Base-by-base conservation (phyloP, 2,888 invertebrate species). In the Endomychus coccineus region DNA sequence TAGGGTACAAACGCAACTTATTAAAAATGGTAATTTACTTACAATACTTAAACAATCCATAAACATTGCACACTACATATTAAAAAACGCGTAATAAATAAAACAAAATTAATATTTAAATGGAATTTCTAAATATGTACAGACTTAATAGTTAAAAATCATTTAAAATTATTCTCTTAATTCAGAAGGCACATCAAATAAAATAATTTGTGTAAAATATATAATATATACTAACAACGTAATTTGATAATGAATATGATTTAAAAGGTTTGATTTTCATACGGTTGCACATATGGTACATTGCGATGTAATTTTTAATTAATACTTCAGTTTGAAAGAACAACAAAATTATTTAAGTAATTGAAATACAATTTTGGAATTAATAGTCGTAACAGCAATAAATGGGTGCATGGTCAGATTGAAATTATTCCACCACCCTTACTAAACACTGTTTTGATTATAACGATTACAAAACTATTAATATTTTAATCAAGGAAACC, bases 11-110 rank as follows among this genome's bases (percentile, higher is more conserved):
- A n/a, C n/a, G n/a, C n/a, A 21, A 11, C 9, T 19, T n/a, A 27
- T 19, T 31, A 37, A 37, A 37, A 37, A 37, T 30, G 30, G 36
- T 23, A 22, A 28, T 39, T 22, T 43, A 51, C 53, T 46, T 52
- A 55, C 52, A 50, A 44, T 40, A 45, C 46, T 50, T 51, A 50
- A 55, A 55, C 55, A 54, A 49, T 55, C 55, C 55, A 50, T 36
- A 40, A 50, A 48, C 47, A 45, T 33, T 40, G 42, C 39, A 38
- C 15, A 34, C 36, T n/a, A 37, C 36, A 34, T 43, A 43, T 48
- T 40, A 40, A 31, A 42, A 47, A 44, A 50, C 47, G 48, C 47
- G 44, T 46, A 51, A 52, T 47, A 52, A 49, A 51, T 45, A 49
- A 48, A 34, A 30, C 40, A 34, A 40, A 37, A 44, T 39, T 43